Base-by-base conservation (phyloP, 2,113 vertebrate genomes). In the Protobothrops flavoviridis region DNA sequence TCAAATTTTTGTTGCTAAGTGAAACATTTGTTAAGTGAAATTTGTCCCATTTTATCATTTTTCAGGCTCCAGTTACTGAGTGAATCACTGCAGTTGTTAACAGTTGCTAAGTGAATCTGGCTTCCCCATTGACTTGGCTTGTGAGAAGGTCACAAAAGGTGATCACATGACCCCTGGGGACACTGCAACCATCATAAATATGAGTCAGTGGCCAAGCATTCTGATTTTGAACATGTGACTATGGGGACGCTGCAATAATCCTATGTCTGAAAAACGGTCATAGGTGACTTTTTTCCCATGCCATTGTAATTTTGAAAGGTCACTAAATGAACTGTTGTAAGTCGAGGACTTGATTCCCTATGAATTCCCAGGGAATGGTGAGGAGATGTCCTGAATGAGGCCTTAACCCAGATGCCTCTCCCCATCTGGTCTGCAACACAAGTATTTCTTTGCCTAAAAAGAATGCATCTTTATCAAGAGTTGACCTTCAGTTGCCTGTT, bases 361-460 rank as follows among this genome's bases (percentile, higher is more conserved):
- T 21, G 74, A 43, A 21, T 81, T 21, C 74, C 74, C 7, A 9
- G 17, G 1, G 7, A 43, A 81, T 81, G 33, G 17, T 43, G 20
- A 43, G 74, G 33, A 43, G 17, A 81, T 43, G 39, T 23, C 74
- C 74, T 21, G 74, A 81, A 81, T 4, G 74, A 81, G 74, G 17
- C 33, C 74, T 43, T 81, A 39, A 9, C 7, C 33, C 69, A 74
- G 69, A 20, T 39, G n/a, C 20, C 13, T 33, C 64, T 74, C 2
- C 64, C n/a, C 15, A 20, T 81, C 33, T 43, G 15, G 33, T 39
- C 13, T 43, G 74, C 74, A 21, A 64, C 94, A 88, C 13, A 0
- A 92, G 3, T 93, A 11, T 90, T 91, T 95, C 53, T 89, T 93
- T 91, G 69, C 91, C 21, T 69, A 96, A 0, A 88, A 0, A 87